Evolutionary conservation across 2,888 invertebrate species (phyloP).

Genomic region (Chrysolina haemoptera): DNA sequence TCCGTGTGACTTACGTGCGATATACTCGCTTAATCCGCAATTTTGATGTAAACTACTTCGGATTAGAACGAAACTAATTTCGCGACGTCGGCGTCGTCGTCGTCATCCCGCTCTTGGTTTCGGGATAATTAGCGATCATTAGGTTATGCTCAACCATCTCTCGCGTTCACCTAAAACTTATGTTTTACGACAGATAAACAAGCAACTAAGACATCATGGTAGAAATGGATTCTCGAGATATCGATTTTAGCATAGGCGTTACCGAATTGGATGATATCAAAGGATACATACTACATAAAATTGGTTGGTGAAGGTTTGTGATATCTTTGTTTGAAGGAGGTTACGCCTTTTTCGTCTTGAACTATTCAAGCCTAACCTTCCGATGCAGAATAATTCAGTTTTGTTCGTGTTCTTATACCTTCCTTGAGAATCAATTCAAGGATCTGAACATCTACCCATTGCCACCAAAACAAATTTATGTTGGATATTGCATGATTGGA

Average conservation of each 20-base stretch:
- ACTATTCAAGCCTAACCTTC: too few relatives aligned
- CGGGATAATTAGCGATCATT: slow-evolving; percentile 63
- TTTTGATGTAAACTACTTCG: slow-evolving; percentile 47
- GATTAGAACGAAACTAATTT: slow-evolving; percentile 59
- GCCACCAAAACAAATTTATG: too few relatives aligned
- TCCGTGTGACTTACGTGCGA: slow-evolving; percentile 3
- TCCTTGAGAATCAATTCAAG: too few relatives aligned
- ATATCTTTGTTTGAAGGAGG: too few relatives aligned
- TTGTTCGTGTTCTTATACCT: too few relatives aligned
- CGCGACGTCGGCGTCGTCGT: slow-evolving; percentile 54
- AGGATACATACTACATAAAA: too few relatives aligned
- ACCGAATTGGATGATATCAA: background rate
- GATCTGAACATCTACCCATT: too few relatives aligned
- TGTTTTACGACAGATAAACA: slow-evolving; percentile 61
- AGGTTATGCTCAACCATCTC: slow-evolving; percentile 58
- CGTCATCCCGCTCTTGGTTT: slow-evolving; percentile 41
- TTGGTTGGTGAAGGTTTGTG: too few relatives aligned
- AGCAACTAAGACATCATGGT: slow-evolving; percentile 54
- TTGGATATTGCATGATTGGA: too few relatives aligned
- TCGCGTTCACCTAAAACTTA: slow-evolving; percentile 58
- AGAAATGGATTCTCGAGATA: slow-evolving; percentile 33
- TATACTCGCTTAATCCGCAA: slow-evolving; percentile 52
- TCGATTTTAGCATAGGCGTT: slow-evolving; percentile 32
- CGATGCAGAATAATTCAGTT: too few relatives aligned
- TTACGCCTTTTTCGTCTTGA: too few relatives aligned